Conservation (phyloP, 2,797 vertebrate genomes). For the Limnodromus scolopaceus region DNA sequence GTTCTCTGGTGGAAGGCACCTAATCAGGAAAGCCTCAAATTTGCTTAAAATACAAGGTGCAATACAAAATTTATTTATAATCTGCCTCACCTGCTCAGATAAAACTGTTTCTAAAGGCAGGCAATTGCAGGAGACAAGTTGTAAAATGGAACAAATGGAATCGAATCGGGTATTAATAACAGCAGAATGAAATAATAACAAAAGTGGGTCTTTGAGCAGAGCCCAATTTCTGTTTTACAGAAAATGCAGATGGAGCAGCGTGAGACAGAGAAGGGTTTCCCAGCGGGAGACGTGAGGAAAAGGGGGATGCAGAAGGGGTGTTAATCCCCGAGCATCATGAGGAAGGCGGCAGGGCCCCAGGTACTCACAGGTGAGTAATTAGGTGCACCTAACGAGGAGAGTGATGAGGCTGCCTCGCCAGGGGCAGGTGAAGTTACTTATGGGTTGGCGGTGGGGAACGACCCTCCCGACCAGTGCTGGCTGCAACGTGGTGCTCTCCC, state of each 20-base stretch:
- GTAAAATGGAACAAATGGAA: slow-evolving; percentile 67
- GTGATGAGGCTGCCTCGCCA: fast-evolving
- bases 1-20: slow-evolving; percentile 65
- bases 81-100: slow-evolving; percentile 63
- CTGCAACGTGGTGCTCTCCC: fast-evolving
- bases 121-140: slow-evolving; percentile 66
- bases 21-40: slow-evolving; percentile 75
- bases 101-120: slow-evolving; percentile 69
- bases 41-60: slow-evolving; percentile 75
- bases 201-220: not conserved
- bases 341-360: not conserved
- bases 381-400: fast-evolving
- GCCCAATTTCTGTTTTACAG: not conserved
- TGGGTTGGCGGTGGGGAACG: fast-evolving
- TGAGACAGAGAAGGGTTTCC: not conserved
- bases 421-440: not conserved
- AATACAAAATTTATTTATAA: slow-evolving; percentile 74
- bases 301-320: fast-evolving
- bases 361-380: fast-evolving
- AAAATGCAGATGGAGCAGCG: fast-evolving
- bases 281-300: fast-evolving
- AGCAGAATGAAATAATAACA: slow-evolving; percentile 28
- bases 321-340: fast-evolving
- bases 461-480: fast-evolving
- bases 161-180: slow-evolving; percentile 64